Evolutionary conservation across 1,140 invertebrate genomes (phyloP), one percentile per base, ranked within the genome.

Genomic region (Brachionus manjavacas): DNA sequence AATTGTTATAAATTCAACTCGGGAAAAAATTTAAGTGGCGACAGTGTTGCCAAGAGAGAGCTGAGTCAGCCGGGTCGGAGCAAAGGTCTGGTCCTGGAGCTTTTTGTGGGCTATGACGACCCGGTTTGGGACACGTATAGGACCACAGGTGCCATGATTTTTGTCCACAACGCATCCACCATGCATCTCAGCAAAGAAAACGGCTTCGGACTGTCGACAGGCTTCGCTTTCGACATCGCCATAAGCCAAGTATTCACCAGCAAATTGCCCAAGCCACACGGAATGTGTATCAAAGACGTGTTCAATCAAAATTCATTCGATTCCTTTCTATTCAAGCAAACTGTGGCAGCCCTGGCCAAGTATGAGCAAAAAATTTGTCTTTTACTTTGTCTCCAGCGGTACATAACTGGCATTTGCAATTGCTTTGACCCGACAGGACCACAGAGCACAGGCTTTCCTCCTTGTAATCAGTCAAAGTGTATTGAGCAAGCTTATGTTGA

Each of bases 1-100:
- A 81, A 81, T 68, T 81, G 79, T 23, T 81, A 28, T 31, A 41
- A 81, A 25, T 81, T 81, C 16, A 64, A 81, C 55, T 81, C 79
- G 3, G 79, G 52, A n/a, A 60, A 28, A 25, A 81, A 60, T 43
- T 60, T 43, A 60, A 41, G 35, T 43, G 16, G 16, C 3, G 2
- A 20, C 0, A 49, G 7, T 16, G 43, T 25, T 46, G 16, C 3
- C 1, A 76, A 46, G 20, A 43, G 43, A 46, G 25, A 7, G 8
- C 3, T 49, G 9, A 23, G 39, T 7, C 20, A 7, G 14, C n/a
- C 78, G 2, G 78, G 78, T 41, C n/a, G 52, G 4, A 35, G 0
- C 7, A 64, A 64, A 16, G 31, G 31, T 35, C 41, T 81, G 7
- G 16, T 8, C 0, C 20, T 81, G 8, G 52, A 81, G 31, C 16